These are phyloP conservation scores for Morpho deidamia DNA, from an alignment of 2,888 invertebrate species.

Conservation along the genomic window DNA sequence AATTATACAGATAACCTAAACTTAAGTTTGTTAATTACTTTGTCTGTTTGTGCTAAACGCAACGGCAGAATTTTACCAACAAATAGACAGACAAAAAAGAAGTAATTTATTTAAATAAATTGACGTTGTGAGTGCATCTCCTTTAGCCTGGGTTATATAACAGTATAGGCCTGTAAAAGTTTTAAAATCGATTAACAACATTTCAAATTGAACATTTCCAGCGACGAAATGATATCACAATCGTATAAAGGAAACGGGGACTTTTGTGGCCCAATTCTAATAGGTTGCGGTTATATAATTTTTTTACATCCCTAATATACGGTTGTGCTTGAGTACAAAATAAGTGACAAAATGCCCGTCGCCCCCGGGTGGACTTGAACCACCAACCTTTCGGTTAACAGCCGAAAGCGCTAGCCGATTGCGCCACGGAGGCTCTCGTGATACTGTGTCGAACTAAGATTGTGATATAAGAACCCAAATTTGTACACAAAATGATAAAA, in stretches of 20 bases:
- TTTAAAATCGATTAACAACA: constrained; percentile 5
- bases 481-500: not conserved
- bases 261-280: no score
- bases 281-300: no score
- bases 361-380: constrained; percentile 83
- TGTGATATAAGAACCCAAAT: not conserved
- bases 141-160: not conserved
- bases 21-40: no score
- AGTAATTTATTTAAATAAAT: not conserved
- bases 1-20: no score
- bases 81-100: no score
- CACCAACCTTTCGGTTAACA: constrained; percentile 99
- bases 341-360: no score
- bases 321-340: no score
- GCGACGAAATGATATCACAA: not conserved
- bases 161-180: constrained; percentile 1
- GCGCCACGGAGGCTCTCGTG: constrained; percentile 2
- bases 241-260: no score
- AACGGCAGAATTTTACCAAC: no score
- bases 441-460: not conserved
- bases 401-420: constrained; percentile 87
- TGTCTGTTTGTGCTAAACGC: no score
- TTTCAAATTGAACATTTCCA: not conserved
- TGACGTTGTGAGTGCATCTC: not conserved
- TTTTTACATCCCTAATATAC: no score